Evolutionary conservation across 2,888 invertebrate species (phyloP).

Genomic region (Pantelozetes paolii): DNA sequence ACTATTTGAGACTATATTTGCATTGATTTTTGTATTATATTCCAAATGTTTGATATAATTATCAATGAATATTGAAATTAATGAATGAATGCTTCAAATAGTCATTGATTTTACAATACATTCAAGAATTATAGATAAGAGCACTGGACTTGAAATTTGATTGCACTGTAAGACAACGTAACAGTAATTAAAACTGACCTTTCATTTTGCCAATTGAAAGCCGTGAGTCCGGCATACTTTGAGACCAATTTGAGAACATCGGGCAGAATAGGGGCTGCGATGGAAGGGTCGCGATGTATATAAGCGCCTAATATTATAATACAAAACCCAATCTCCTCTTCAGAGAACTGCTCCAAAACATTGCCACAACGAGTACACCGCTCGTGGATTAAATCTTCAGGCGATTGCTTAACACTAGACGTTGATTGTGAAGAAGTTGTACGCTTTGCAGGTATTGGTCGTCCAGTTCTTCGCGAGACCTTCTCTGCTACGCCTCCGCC

Average conservation of each 20-base stretch:
- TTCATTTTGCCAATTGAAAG: conserved; percentile 84
- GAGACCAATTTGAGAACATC: conserved; percentile 83
- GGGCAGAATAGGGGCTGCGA: conserved; percentile 87
- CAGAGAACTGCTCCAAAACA: conserved; percentile 83
- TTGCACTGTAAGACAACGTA: too few relatives aligned
- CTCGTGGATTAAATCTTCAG: conserved; percentile 48
- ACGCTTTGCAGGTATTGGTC: conserved; percentile 1
- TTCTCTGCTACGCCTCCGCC: conserved; percentile 36
- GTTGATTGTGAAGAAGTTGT: background rate
- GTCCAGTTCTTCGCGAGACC: conserved; percentile 13
- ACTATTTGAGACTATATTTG: too few relatives aligned
- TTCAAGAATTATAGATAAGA: too few relatives aligned
- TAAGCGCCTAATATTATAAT: conserved; percentile 91
- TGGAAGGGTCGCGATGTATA: conserved; percentile 87
- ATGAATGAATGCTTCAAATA: too few relatives aligned
- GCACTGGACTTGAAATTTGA: too few relatives aligned
- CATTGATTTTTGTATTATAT: too few relatives aligned
- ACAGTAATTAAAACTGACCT: conserved; percentile 53
- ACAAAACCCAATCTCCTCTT: conserved; percentile 90
- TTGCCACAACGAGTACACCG: conserved; percentile 84
- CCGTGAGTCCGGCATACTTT: conserved; percentile 62
- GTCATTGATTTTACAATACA: too few relatives aligned
- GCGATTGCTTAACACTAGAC: background rate
- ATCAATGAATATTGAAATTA: too few relatives aligned
- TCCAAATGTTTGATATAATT: too few relatives aligned